These are phyloP conservation scores for human DNA, from an alignment of 2,113 vertebrate species.

Conservation along the genomic window DNA sequence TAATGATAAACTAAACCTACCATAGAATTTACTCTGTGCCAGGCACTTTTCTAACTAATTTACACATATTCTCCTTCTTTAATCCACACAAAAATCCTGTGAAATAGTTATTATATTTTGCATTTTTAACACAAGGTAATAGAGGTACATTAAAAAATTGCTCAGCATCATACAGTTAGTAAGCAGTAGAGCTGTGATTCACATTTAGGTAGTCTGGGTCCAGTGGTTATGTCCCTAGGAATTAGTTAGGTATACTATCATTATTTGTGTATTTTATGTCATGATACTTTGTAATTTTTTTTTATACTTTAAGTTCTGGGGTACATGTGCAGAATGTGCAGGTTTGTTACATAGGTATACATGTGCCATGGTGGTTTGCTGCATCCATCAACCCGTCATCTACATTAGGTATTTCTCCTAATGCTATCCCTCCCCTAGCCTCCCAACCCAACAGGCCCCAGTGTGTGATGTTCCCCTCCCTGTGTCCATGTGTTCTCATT, in stretches of 20 bases:
- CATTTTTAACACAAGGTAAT: background rate
- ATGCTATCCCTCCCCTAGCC: too few species aligned
- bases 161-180: background rate
- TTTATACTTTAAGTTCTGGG: too few species aligned
- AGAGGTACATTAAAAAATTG: background rate
- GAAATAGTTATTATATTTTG: background rate
- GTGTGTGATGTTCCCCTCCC: too few species aligned
- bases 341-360: too few species aligned
- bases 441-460: too few species aligned
- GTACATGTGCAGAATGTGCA: too few species aligned
- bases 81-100: background rate
- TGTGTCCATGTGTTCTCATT: too few species aligned
- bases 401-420: too few species aligned
- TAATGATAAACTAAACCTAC: background rate
- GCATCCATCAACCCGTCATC: too few species aligned
- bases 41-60: background rate
- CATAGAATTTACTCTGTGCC: background rate
- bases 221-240: background rate
- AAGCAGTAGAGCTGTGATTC: background rate
- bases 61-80: background rate
- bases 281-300: background rate
- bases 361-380: too few species aligned
- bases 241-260: background rate
- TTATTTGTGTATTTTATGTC: background rate
- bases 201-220: background rate